Base-by-base conservation (phyloP, 2,797 vertebrate genomes). In the Diplodus puntazzo region DNA sequence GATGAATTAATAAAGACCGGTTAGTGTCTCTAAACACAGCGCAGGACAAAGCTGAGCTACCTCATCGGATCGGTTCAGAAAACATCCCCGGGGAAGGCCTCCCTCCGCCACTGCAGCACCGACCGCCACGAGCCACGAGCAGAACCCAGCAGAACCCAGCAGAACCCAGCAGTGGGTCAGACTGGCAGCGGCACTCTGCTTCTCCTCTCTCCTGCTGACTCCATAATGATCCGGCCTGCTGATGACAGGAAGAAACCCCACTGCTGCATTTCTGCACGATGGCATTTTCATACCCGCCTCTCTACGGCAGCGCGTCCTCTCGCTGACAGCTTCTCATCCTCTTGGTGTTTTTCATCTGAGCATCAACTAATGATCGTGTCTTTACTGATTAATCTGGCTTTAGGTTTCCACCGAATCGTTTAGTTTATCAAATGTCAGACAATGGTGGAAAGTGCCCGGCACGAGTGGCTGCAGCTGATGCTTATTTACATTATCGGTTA, bases 1-100 rank as follows among this genome's bases (percentile, higher is more conserved):
- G 71, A 84, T 79, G 69, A 85, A 80, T 79, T 77, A 81, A 82
- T 85, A 69, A 87, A 79, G 77, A 77, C 34, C 71, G n/a, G 70
- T 42, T 65, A 13, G 73, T 67, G 27, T 5, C 69, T 81, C 58
- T 66, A 58, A 81, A 68, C 77, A 62, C 46, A 25, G 46, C 13
- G 21, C 3, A 46, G 50, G 68, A 60, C 65, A 64, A n/a, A 25
- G 69, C 58, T 59, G 1, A 11, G 39, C 21, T 14, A 30, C 16
- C 12, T 63, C 63, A 55, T 12, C 16, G 54, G 27, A 42, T 45
- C 43, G 34, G 66, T 48, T 69, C 25, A 49, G 2, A 65, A 52
- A 11, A 9, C 25, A 1, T 66, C 69, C 46, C 58, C 0, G 25
- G 52, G 50, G 25, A 25, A 25, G 25, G 25, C 25, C 25, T 25